Conservation (phyloP, 2,797 vertebrate species). For the Propithecus perrieri region DNA sequence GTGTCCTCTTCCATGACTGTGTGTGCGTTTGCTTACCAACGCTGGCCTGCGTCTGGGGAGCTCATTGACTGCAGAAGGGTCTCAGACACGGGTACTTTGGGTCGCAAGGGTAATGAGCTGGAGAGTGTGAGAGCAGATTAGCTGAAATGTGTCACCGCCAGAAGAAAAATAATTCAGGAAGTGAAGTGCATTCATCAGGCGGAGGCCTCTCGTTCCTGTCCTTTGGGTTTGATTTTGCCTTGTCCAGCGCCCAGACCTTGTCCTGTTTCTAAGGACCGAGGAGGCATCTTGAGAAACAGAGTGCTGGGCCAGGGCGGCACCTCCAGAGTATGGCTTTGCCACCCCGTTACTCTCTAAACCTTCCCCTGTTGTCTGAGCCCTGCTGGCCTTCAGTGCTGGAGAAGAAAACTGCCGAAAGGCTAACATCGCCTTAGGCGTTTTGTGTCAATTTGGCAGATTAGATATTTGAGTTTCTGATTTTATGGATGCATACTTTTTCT, state of each 20-base stretch:
- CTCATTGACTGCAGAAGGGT: fast-evolving
- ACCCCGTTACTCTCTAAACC: fast-evolving
- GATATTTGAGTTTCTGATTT: neutral
- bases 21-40: fast-evolving
- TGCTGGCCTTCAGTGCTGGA: neutral
- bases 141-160: no score
- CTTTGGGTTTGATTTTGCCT: neutral
- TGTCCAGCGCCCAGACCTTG: neutral
- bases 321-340: neutral
- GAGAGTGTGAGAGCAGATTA: neutral
- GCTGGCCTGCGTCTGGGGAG: neutral
- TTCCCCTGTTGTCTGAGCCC: no score
- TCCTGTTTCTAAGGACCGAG: neutral
- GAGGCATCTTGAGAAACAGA: neutral
- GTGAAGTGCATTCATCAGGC: fast-evolving
- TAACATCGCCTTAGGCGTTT: neutral
- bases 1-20: neutral
- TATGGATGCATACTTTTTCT: neutral
- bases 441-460: neutral
- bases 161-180: neutral
- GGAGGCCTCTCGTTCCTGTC: neutral
- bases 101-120: neutral
- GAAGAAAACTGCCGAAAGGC: neutral
- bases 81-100: neutral
- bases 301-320: fast-evolving